Evolutionary conservation across 2,113 vertebrate species (phyloP).

Genomic region (Hylia prasina): DNA sequence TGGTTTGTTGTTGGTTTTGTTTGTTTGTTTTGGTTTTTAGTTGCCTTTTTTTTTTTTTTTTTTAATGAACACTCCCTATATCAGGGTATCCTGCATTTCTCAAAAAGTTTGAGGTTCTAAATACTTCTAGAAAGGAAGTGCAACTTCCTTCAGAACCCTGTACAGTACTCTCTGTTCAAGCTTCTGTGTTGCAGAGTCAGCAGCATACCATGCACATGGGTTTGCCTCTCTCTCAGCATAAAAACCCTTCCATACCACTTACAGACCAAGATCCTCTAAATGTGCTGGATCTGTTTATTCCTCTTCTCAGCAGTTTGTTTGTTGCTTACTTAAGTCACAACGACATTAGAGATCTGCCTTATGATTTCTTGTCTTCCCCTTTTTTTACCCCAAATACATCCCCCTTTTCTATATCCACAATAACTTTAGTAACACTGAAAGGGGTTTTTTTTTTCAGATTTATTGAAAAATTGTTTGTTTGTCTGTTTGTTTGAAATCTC

Average conservation of each 20-base stretch:
- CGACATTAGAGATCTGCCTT: not conserved
- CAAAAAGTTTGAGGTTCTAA: not conserved
- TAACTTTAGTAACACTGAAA: not conserved
- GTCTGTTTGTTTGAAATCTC: not conserved
- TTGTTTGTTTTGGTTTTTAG: accelerated
- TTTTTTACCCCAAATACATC: not conserved
- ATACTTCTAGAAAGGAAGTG: not conserved
- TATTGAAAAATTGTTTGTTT: not conserved
- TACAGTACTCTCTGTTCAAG: not conserved
- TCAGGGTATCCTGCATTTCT: not conserved
- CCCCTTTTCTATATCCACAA: not conserved
- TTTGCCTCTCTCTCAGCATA: not conserved
- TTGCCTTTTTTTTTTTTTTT: not conserved
- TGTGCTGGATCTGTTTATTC: not conserved
- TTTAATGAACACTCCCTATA: not conserved
- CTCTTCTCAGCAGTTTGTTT: not conserved
- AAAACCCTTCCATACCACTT: not conserved
- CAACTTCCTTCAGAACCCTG: not conserved
- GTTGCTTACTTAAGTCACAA: not conserved
- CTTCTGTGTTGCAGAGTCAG: not conserved
- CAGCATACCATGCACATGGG: not conserved
- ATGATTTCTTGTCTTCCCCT: not conserved
- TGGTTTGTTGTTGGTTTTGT: not conserved
- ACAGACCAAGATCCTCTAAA: not conserved
- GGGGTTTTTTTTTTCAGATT: not conserved